Percentiles rank a stretch among this genome's conserved stretches.
phyloP scores from a whole-genome alignment of 2,888 invertebrate species.

The Sarcophaga rosellei region DNA sequence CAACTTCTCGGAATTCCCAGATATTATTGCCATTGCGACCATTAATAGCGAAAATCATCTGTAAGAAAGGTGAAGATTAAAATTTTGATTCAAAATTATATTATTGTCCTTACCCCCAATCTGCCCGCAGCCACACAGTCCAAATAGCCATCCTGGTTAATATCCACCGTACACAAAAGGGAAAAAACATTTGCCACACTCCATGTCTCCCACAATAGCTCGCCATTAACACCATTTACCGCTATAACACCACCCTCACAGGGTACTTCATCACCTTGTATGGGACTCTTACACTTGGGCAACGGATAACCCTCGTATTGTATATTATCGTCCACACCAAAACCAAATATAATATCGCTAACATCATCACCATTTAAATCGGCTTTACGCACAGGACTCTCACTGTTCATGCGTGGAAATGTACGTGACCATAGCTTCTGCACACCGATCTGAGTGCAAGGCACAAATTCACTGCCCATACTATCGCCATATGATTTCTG shows the following conservation, averaged over 20 bases:
- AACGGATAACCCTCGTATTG: conserved; percentile 83
- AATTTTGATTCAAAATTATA: background rate
- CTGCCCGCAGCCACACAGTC: conserved; percentile 90
- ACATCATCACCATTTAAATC: conserved; percentile 88
- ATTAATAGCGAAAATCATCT: conserved; percentile 86
- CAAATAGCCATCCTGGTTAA: conserved; percentile 85
- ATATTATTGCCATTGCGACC: conserved; percentile 85
- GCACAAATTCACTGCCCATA: conserved; percentile 78
- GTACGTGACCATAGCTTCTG: conserved; percentile 85
- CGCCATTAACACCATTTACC: conserved; percentile 87
- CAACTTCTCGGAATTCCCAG: conserved; percentile 83
- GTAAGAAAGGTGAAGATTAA: background rate
- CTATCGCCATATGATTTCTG: conserved; percentile 72
- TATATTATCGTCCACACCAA: conserved; percentile 84
- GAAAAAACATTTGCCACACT: conserved; percentile 88
- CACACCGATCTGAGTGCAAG: conserved; percentile 80
- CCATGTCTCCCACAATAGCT: conserved; percentile 89
- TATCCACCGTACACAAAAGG: conserved; percentile 87
- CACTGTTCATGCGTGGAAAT: conserved; percentile 87
- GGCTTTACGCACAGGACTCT: conserved; percentile 87
- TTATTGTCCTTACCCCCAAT: conserved; percentile 84
- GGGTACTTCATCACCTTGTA: conserved; percentile 84
- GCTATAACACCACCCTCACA: conserved; percentile 90
- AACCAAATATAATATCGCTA: conserved; percentile 89
- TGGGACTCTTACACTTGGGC: conserved; percentile 84